Conservation (phyloP, 2,113 vertebrate species). For the Chiloscyllium plagiosum region DNA sequence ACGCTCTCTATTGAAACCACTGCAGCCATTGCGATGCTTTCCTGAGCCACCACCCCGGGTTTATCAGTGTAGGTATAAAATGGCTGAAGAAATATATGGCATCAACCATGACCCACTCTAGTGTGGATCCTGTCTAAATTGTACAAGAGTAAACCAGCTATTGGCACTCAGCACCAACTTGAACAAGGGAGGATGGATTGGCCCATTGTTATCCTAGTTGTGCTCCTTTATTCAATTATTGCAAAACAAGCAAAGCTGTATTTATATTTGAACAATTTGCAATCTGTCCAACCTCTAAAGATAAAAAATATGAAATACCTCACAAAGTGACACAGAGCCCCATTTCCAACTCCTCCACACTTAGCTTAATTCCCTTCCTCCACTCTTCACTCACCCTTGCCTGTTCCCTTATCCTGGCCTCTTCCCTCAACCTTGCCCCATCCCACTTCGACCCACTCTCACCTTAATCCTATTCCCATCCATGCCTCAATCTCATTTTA, state of each 20-base stretch:
- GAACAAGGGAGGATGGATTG: background rate
- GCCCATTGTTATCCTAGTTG: no score
- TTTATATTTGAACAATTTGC: background rate
- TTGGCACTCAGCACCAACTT: background rate
- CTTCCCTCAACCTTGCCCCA: background rate
- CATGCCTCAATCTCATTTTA: background rate
- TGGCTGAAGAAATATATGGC: background rate
- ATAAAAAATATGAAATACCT: background rate
- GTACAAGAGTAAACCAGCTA: background rate
- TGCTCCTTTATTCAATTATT: background rate
- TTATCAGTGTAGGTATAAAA: conserved; percentile 58
- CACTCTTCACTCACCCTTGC: background rate
- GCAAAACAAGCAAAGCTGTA: background rate
- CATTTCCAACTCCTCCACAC: background rate
- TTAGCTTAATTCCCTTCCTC: background rate
- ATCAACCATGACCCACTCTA: background rate
- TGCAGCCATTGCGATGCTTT: conserved; percentile 62
- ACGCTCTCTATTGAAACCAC: conserved; percentile 49
- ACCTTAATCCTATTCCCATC: background rate
- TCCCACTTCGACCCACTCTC: background rate
- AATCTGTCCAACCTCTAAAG: background rate
- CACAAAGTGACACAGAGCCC: background rate
- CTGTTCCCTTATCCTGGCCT: no score
- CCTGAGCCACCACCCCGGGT: conserved; percentile 57
- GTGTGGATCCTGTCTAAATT: background rate